Evolutionary conservation across 2,113 vertebrate species (phyloP).

Genomic region (Sinocyclocheilus maitianheensis): DNA sequence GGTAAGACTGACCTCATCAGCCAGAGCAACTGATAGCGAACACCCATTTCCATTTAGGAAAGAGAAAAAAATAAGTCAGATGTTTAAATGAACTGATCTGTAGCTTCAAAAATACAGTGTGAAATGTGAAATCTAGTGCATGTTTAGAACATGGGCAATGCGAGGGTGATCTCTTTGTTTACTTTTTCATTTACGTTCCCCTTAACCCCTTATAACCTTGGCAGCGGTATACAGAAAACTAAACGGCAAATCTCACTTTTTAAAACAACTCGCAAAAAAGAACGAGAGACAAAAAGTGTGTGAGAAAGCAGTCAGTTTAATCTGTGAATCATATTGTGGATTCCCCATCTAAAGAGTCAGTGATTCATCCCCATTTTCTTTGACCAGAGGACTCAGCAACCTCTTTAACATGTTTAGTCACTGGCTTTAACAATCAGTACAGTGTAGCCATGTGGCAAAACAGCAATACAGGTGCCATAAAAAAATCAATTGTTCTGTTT

Average conservation of each 20-base stretch:
- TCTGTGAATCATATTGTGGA: conserved; percentile 67
- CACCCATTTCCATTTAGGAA: conserved; percentile 67
- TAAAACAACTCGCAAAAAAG: conserved; percentile 6
- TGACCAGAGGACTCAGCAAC: conserved; percentile 6
- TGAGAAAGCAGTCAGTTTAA: conserved; percentile 51
- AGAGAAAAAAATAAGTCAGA: not conserved
- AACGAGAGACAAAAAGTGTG: conserved; percentile 17
- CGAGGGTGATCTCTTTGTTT: not conserved
- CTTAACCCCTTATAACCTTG: not conserved
- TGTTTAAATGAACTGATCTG: not conserved
- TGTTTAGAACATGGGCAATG: not conserved
- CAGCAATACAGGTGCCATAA: not conserved
- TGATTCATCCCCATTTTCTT: conserved; percentile 59
- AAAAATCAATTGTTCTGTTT: not conserved
- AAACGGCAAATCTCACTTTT: not conserved
- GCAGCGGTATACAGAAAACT: not conserved
- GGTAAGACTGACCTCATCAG: conserved; percentile 26
- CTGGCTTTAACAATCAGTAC: not conserved
- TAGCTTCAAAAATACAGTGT: not conserved
- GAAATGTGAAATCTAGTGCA: not conserved
- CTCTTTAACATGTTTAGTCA: not conserved
- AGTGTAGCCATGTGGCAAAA: not conserved
- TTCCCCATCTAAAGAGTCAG: conserved; percentile 64
- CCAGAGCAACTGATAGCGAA: conserved; percentile 30
- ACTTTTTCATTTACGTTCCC: not conserved